Percentiles rank a stretch among this genome's conserved stretches.
phyloP scores from a whole-genome alignment of 2,888 invertebrate genomes.

The Drosophila borealis region DNA sequence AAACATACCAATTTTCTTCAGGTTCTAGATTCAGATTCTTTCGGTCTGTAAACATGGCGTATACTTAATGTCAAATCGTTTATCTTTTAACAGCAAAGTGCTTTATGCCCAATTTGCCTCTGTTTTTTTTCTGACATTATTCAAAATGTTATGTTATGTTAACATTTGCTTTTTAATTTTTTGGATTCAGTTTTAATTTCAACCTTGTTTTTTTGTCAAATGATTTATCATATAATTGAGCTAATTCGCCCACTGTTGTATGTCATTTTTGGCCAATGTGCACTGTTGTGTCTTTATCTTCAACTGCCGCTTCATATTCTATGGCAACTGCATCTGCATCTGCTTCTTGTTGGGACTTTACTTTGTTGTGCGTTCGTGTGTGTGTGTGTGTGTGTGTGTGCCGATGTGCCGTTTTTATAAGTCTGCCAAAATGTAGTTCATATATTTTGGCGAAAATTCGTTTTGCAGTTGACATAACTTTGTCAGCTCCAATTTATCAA shows the following conservation, averaged over 20 bases:
- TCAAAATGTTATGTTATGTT: too few species aligned
- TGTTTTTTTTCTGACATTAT: too few species aligned
- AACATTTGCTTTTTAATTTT: neutral
- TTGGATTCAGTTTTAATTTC: too few species aligned
- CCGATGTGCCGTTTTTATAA: constrained; percentile 70
- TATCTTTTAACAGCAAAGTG: too few species aligned
- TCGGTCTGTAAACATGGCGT: too few species aligned
- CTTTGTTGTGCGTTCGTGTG: constrained; percentile 45
- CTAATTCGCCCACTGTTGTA: constrained; percentile 18
- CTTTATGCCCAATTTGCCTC: too few species aligned
- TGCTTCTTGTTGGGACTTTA: constrained; percentile 56
- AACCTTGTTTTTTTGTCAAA: neutral
- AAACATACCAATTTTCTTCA: too few species aligned
- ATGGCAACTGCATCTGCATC: constrained; percentile 46
- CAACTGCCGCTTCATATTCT: constrained; percentile 63
- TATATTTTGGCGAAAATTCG: constrained; percentile 78
- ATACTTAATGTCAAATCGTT: too few species aligned
- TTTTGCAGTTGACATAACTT: constrained; percentile 80
- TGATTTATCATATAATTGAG: neutral
- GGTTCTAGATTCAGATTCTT: too few species aligned
- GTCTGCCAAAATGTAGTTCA: constrained; percentile 77
- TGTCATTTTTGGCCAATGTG: constrained; percentile 43
- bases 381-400: constrained; percentile 28
- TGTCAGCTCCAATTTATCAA: constrained; percentile 79
- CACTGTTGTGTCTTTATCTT: constrained; percentile 63